Conservation (phyloP, 2,113 vertebrate species). For the Spilogale gracilis region DNA sequence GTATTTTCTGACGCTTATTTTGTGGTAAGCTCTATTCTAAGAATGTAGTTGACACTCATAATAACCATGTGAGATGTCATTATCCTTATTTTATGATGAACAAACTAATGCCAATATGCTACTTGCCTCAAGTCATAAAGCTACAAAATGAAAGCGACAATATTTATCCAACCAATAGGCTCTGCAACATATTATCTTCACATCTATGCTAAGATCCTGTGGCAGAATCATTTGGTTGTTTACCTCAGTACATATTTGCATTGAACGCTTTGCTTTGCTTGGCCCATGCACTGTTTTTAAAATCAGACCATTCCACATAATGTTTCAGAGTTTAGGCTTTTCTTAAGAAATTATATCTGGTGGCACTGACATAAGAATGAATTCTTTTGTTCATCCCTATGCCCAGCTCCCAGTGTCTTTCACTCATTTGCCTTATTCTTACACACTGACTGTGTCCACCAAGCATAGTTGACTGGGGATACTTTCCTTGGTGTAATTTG, state of each 20-base stretch:
- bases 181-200: background rate
- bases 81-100: background rate
- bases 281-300: background rate
- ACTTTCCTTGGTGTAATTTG: background rate
- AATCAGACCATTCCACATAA: background rate
- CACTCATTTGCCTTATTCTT: background rate
- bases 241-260: background rate
- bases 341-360: background rate
- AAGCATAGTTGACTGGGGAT: background rate
- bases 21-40: background rate
- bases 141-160: background rate
- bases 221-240: background rate
- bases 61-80: background rate
- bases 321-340: background rate
- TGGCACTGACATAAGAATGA: background rate
- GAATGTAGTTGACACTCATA: background rate
- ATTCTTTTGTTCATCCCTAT: background rate
- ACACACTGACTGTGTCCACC: background rate
- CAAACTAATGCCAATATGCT: background rate
- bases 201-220: background rate
- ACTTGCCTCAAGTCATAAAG: background rate
- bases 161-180: background rate
- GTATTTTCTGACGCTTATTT: background rate
- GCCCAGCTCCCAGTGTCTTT: rapidly evolving
- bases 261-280: background rate